Evolutionary conservation across 2,113 vertebrate species (phyloP).

Genomic region (Planiliza haematocheilus): DNA sequence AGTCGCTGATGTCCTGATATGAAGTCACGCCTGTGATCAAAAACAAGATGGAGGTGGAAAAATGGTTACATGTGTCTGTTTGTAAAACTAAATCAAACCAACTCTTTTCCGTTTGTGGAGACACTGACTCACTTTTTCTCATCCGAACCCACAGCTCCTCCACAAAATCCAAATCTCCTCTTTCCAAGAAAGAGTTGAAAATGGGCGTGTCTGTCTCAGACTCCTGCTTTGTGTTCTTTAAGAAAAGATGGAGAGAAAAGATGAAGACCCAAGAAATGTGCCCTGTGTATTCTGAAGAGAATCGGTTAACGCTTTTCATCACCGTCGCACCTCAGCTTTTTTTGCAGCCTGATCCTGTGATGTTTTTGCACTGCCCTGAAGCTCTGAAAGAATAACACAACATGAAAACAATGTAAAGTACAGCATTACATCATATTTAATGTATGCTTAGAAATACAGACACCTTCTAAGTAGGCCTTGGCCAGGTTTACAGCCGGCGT

Average conservation of each 20-base stretch:
- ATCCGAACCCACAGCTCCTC: constrained; percentile 95
- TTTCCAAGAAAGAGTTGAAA: constrained; percentile 83
- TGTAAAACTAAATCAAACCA: neutral
- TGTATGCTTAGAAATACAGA: neutral
- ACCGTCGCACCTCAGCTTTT: constrained; percentile 81
- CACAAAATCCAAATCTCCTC: constrained; percentile 93
- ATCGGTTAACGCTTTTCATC: neutral
- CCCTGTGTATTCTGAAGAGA: neutral
- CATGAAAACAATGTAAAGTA: neutral
- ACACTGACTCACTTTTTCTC: constrained; percentile 86
- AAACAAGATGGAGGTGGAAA: neutral
- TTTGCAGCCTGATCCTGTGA: constrained; percentile 73
- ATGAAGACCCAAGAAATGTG: neutral
- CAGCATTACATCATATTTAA: neutral
- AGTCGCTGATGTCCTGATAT: constrained; percentile 90
- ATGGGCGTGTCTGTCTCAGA: constrained; percentile 83
- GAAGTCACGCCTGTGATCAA: constrained; percentile 86
- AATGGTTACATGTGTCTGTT: neutral
- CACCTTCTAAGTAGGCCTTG: constrained; percentile 90
- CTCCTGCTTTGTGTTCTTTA: constrained; percentile 81
- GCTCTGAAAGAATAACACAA: constrained; percentile 79
- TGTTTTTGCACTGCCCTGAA: constrained; percentile 84
- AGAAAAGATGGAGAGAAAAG: constrained; percentile 37
- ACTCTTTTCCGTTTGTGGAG: neutral
- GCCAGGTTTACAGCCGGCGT: constrained; percentile 86